These are phyloP conservation scores for Cecidostiba fungosa DNA, from an alignment of 2,888 invertebrate genomes.

Conservation along the genomic window DNA sequence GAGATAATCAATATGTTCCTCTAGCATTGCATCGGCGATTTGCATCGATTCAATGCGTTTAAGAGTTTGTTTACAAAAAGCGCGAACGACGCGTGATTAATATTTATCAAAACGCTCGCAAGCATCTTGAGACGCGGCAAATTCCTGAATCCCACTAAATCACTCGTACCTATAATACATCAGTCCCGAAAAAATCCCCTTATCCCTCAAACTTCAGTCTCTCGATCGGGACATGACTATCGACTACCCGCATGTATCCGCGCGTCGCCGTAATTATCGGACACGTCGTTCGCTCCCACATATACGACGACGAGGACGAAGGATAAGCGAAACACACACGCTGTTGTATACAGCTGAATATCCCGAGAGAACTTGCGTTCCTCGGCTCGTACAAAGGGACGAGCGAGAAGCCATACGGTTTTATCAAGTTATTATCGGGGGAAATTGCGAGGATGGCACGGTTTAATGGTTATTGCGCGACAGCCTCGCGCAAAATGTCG, in stretches of 20 bases:
- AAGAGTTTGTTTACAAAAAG: conserved; percentile 12
- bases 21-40: conserved; percentile 15
- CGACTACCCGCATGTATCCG: conserved; percentile 51
- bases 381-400: conserved; percentile 43
- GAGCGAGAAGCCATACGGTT: conserved; percentile 37
- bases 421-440: conserved; percentile 69
- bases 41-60: neutral
- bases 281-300: neutral
- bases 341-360: neutral
- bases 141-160: conserved; percentile 22
- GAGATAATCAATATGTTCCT: conserved; percentile 37
- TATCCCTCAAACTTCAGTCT: conserved; percentile 33
- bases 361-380: neutral
- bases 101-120: neutral
- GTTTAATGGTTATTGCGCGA: conserved; percentile 67
- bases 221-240: conserved; percentile 31
- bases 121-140: neutral
- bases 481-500: conserved; percentile 67
- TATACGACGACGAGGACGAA: conserved; percentile 9
- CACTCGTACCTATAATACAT: neutral
- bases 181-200: conserved; percentile 5
- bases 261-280: conserved; percentile 47
- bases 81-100: neutral
- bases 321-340: conserved; percentile 12
- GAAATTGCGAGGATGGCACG: conserved; percentile 65